Percentiles rank a stretch among this genome's conserved stretches.
These are phyloP conservation scores for Leiothrix lutea DNA, from an alignment of 2,113 vertebrate genomes.

Conservation along the genomic window DNA sequence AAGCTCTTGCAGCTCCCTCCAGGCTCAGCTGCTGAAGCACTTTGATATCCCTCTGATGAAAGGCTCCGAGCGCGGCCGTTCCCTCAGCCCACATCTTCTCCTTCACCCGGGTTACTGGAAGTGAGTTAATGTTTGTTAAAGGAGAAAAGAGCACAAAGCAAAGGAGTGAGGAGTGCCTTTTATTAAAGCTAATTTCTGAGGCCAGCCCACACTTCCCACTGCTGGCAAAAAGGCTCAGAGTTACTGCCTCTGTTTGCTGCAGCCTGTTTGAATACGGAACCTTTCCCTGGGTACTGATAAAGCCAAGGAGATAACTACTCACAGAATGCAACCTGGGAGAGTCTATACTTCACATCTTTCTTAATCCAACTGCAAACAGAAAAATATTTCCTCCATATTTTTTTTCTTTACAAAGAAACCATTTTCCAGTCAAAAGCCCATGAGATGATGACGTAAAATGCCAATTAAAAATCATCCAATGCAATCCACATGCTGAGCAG, in stretches of 20 bases:
- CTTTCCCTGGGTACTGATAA: not conserved
- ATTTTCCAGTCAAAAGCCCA: not conserved
- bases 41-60: constrained; percentile 9
- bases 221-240: not conserved
- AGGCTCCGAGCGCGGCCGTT: not conserved
- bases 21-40: not conserved
- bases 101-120: not conserved
- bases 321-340: not conserved
- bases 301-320: not conserved
- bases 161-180: constrained; percentile 7
- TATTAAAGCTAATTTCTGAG: constrained; percentile 53
- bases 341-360: not conserved
- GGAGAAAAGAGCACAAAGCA: constrained; percentile 14
- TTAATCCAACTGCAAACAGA: not conserved
- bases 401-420: not conserved
- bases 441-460: not conserved
- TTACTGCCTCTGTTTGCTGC: not conserved
- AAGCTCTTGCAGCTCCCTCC: not conserved
- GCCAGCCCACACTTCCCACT: constrained; percentile 4
- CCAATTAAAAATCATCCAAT: not conserved
- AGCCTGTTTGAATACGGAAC: not conserved
- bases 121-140: not conserved
- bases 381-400: not conserved
- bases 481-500: not conserved
- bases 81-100: not conserved